Conservation (phyloP, 2,113 vertebrate genomes). For the Plotosus lineatus region DNA sequence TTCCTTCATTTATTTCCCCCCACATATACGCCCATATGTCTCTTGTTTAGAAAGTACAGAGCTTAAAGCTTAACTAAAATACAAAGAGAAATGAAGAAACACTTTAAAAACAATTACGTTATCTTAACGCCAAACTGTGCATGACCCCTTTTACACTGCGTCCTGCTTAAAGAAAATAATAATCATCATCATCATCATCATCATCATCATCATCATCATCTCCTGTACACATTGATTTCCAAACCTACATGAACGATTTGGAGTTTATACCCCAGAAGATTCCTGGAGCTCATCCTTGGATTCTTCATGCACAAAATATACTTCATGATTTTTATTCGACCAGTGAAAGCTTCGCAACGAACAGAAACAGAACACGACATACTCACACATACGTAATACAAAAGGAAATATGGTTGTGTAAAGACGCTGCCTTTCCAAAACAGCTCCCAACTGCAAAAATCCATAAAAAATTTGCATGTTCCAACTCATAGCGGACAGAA, state of each 20-base stretch:
- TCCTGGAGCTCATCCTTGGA: conserved; percentile 6
- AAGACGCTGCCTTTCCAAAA: conserved; percentile 51
- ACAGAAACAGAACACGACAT: conserved; percentile 14
- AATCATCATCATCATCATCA: conserved; percentile 1
- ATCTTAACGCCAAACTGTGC: background rate
- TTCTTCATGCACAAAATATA: conserved; percentile 41
- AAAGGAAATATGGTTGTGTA: conserved; percentile 44
- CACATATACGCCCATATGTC: no score
- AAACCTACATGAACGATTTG: conserved; percentile 43
- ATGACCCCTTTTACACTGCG: background rate
- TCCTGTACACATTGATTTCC: conserved; percentile 34
- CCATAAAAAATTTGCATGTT: background rate
- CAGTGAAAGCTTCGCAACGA: conserved; percentile 36
- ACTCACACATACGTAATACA: conserved; percentile 49
- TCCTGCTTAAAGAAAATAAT: conserved; percentile 19
- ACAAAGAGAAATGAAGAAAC: background rate
- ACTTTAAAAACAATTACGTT: background rate
- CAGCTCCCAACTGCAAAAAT: background rate
- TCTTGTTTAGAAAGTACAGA: background rate
- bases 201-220: no score
- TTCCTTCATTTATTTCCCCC: background rate
- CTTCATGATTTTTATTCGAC: conserved; percentile 42
- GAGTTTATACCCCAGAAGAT: conserved; percentile 40
- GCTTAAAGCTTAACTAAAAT: background rate
- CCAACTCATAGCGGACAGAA: background rate